Evolutionary conservation across 2,797 vertebrate genomes (phyloP).

Genomic region (Pitangus sulphuratus): DNA sequence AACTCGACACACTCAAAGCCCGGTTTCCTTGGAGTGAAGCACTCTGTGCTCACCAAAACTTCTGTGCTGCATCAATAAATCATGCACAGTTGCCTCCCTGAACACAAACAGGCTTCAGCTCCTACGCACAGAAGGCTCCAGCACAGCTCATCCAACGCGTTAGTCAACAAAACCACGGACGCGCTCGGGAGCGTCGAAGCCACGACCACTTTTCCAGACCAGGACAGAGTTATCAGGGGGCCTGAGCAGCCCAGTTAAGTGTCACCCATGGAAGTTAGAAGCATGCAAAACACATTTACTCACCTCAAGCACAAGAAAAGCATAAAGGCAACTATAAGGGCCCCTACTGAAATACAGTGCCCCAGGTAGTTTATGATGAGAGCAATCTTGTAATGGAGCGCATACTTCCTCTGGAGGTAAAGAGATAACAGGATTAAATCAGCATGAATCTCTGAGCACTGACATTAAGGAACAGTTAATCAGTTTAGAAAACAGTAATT

Average conservation of each 20-base stretch:
- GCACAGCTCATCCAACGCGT: neutral
- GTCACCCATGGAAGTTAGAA: neutral
- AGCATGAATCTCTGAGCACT: constrained; percentile 33
- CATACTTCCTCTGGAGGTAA: constrained; percentile 89
- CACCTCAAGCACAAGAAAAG: constrained; percentile 96
- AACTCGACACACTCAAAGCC: neutral
- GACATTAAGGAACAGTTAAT: constrained; percentile 52
- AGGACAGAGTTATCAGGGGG: neutral
- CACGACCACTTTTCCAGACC: neutral
- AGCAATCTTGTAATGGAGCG: constrained; percentile 92
- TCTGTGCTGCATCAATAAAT: neutral
- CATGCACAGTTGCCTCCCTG: neutral
- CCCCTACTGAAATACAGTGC: constrained; percentile 93
- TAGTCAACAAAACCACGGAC: neutral
- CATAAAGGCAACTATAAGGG: constrained; percentile 92
- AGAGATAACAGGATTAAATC: constrained; percentile 62
- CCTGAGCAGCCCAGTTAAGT: neutral
- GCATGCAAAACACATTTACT: constrained; percentile 72
- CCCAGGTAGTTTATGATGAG: constrained; percentile 98
- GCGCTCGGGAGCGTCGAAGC: neutral
- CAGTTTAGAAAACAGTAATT: constrained; percentile 58
- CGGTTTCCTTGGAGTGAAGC: neutral
- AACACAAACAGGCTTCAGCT: neutral
- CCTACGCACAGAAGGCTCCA: neutral
- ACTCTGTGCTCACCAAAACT: neutral